Evolutionary conservation across 2,113 vertebrate genomes (phyloP), one percentile per base, ranked within the genome.

Genomic region (Dissostichus mawsoni): DNA sequence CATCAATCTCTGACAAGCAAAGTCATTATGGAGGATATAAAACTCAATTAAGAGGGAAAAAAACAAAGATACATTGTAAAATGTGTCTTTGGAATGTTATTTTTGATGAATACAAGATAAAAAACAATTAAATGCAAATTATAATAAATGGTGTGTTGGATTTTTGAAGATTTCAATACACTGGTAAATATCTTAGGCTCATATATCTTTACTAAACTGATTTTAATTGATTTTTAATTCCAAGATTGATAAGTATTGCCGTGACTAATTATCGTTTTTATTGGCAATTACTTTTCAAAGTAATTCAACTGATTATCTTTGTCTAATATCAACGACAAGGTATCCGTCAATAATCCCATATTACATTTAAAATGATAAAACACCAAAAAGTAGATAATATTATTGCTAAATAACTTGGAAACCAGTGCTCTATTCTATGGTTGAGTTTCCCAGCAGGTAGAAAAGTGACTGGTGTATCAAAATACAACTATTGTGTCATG

Each of bases 1-100:
- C 68, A 76, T 73, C 68, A 63, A 76, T 83, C 69, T 81, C 56
- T 58, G 58, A 64, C 62, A 65, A 66, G 59, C 44, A 61, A 23
- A 68, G 57, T 72, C 33, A 84, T 79, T 79, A 65, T 33, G 1
- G 11, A 69, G 45, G 56, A 77, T 14, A 17, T 77, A 73, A 56
- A 73, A 74, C 50, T 78, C 41, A 48, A 76, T 80, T 33, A 81
- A 48, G 11, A 70, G 12, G 8, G 1, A 82, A 44, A 61, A 2
- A 70, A 7, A 8, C 29, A 50, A 63, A 77, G 23, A 80, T 45
- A 50, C 13, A 41, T 7, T 7, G 36, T 8, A 4, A 41, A 41
- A 41, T 41, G 36, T 41, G 36, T 41, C 36, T 41, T 29, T 41
- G 36, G 36, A 7, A 41, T 41, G 7, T 41, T 41, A 41, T 41